A percentile compares a stretch with the other conserved stretches of the same genome.
Evolutionary conservation across 2,888 invertebrate species (phyloP).

Genomic region (Melinopterus prodromus): DNA sequence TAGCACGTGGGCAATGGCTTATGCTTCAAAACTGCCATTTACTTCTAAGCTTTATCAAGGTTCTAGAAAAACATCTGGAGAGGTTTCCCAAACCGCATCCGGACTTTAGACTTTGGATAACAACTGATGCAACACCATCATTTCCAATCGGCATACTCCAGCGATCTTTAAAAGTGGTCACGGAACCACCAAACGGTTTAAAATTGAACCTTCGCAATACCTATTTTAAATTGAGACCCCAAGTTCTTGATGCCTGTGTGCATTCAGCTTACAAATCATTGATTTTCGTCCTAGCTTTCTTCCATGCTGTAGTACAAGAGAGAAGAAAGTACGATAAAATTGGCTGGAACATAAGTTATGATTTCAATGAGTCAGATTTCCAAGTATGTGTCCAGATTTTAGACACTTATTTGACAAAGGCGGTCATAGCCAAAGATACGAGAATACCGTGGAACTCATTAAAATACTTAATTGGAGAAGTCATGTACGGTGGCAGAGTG

Average conservation of each 20-base stretch:
- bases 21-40: constrained; percentile 94
- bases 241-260: constrained; percentile 74
- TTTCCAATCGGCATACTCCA: constrained; percentile 93
- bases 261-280: constrained; percentile 83
- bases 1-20: constrained; percentile 85
- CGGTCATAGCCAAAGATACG: constrained; percentile 64
- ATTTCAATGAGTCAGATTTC: constrained; percentile 94
- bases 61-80: constrained; percentile 85
- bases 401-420: constrained; percentile 83
- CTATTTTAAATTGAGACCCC: constrained; percentile 84
- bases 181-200: constrained; percentile 90
- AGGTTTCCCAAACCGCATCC: constrained; percentile 83
- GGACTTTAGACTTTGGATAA: constrained; percentile 92
- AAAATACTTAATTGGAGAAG: constrained; percentile 93
- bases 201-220: constrained; percentile 89
- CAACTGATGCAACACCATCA: constrained; percentile 85
- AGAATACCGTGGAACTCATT: constrained; percentile 90
- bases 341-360: constrained; percentile 94
- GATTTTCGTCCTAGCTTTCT: constrained; percentile 89
- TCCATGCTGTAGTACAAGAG: constrained; percentile 93
- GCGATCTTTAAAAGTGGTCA: constrained; percentile 77
- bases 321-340: constrained; percentile 92
- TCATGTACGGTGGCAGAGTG: constrained; percentile 95
- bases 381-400: constrained; percentile 87
- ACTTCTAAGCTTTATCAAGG: constrained; percentile 78